Base-by-base conservation (phyloP, 1,140 invertebrate genomes). In the Bradynema listronoti region DNA sequence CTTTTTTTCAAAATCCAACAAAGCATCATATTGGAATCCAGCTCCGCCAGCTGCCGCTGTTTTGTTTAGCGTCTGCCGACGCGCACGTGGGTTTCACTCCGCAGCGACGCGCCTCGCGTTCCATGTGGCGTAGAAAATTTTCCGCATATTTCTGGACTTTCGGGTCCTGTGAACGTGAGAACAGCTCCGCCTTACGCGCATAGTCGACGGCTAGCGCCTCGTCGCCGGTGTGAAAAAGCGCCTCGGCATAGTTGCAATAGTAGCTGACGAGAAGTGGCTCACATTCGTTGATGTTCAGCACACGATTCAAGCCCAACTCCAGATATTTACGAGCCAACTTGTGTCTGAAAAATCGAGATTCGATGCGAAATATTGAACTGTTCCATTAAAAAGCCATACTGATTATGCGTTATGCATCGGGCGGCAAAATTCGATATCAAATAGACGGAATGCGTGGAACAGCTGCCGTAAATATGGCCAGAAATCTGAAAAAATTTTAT, bases 221-320 rank as follows among this genome's bases (percentile, higher is more conserved):
- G 16, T 66, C 53, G 2, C 69, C 76, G 1, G 65, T 74, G 58
- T 77, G 74, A 45, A 68, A 78, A 16, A 77, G 49, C 5, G 77
- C 68, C 50, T 77, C 74, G 0, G 74, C 74, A 56, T 78, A 77
- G 22, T 72, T 72, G 47, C 76, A 78, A 45, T 78, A 78, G 33
- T 66, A 71, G 29, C 58, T 47, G 24, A 71, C 49, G 9, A 71
- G 33, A 9, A 70, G 14, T 27, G 25, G 50, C 24, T 58, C 68
- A 52, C 50, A 72, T 29, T 68, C 68, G 14, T 66, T 39, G 5
- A 67, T 51, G 41, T 69, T 39, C 14, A 76, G 11, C n/a, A 73
- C 66, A 16, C 73, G 43, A 25, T 71, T 61, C 30, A 75, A 57
- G 32, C 69, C 73, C n/a, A 72, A 43, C 11, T 54, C 36, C 5